Evolutionary conservation across 2,113 vertebrate species (phyloP).

Genomic region (Sardina pilchardus): DNA sequence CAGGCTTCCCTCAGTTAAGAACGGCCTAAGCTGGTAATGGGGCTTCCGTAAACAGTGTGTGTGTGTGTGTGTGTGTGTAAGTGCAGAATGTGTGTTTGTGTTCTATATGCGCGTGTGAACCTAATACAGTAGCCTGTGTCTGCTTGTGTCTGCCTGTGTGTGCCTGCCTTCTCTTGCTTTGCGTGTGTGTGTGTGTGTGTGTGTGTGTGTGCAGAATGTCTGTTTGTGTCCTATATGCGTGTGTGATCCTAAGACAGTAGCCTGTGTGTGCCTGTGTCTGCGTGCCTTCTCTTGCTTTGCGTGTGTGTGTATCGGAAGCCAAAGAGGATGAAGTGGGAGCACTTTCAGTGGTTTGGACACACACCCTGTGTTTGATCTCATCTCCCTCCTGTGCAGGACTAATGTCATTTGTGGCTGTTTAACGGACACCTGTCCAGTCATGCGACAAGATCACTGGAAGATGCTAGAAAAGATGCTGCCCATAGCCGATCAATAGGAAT

Average conservation of each 20-base stretch:
- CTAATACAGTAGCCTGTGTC: too few relatives aligned
- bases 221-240: not conserved
- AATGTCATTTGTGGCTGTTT: not conserved
- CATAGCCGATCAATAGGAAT: too few relatives aligned
- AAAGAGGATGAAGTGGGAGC: not conserved
- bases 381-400: not conserved
- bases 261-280: not conserved
- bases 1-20: conserved; percentile 59
- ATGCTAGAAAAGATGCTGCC: not conserved
- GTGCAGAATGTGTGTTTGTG: too few relatives aligned
- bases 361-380: not conserved
- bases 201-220: not conserved
- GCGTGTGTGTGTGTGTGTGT: not conserved
- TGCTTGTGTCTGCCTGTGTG: not conserved
- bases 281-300: not conserved
- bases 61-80: not conserved
- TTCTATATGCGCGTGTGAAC: too few relatives aligned
- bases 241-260: not conserved
- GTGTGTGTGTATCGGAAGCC: not conserved
- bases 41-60: conserved; percentile 49
- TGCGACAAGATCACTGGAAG: not conserved
- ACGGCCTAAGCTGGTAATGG: conserved; percentile 66
- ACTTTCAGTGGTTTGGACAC: not conserved
- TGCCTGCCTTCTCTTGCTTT: not conserved
- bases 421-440: not conserved